phyloP scores from a whole-genome alignment of 2,797 vertebrate genomes.

The Eulemur rubriventer region DNA sequence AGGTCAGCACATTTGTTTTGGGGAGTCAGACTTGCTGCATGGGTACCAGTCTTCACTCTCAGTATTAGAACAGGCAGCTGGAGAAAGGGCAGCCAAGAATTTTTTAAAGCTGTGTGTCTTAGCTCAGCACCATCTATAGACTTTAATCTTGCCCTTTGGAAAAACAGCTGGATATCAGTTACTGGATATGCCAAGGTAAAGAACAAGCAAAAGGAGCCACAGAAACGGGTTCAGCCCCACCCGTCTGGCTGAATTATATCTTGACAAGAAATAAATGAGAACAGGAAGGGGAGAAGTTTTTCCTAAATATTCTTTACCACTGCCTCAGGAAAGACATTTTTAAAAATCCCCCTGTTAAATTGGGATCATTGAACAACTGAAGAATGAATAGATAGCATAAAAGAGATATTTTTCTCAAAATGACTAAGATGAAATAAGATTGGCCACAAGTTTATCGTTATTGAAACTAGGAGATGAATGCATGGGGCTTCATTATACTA shows the following conservation, averaged over 20 bases:
- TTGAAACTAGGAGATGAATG: neutral
- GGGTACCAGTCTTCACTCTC: neutral
- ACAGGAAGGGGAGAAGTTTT: neutral
- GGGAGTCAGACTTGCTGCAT: neutral
- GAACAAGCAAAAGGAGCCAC: neutral
- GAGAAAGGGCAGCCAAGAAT: neutral
- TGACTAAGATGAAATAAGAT: neutral
- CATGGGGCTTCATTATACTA: neutral
- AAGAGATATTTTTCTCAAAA: constrained; percentile 30
- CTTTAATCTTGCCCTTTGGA: neutral
- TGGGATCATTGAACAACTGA: neutral
- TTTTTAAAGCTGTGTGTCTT: neutral
- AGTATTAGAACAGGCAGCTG: neutral
- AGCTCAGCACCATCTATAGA: neutral
- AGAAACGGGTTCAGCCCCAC: neutral
- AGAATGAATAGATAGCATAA: neutral
- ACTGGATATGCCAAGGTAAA: neutral
- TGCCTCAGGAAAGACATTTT: neutral
- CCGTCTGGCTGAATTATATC: neutral
- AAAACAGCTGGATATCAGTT: neutral
- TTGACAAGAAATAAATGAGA: neutral
- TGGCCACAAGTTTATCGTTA: neutral
- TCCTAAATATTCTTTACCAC: neutral
- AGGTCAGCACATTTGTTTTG: constrained; percentile 56
- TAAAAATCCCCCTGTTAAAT: neutral